phyloP scores from a whole-genome alignment of 2,113 vertebrate genomes.

The Cinclus mexicanus region DNA sequence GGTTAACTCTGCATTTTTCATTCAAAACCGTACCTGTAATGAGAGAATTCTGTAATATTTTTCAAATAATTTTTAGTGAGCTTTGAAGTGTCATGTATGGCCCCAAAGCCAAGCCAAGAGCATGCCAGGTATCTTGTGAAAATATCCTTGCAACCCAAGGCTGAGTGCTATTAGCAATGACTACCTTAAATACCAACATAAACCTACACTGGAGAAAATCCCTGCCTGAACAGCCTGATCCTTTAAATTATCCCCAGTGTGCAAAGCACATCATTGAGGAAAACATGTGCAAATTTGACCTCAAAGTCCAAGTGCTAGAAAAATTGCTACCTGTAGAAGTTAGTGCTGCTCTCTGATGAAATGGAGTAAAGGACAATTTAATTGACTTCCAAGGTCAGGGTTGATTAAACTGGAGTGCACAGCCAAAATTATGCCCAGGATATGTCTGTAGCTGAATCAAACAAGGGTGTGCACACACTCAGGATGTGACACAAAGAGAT shows the following conservation, averaged over 20 bases:
- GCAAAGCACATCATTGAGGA: background rate
- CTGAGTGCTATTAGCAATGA: background rate
- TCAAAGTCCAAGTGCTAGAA: background rate
- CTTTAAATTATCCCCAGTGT: background rate
- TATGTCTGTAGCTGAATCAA: background rate
- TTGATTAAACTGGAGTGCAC: background rate
- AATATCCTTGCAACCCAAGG: background rate
- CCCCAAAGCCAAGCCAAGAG: background rate
- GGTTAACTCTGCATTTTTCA: background rate
- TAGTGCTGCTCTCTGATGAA: background rate
- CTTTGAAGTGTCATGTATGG: background rate
- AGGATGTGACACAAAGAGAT: background rate
- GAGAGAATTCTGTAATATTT: background rate
- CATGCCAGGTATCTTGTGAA: background rate
- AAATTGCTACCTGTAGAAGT: background rate
- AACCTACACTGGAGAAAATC: background rate
- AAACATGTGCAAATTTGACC: background rate
- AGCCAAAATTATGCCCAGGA: background rate
- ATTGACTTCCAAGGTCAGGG: background rate
- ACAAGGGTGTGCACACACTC: background rate
- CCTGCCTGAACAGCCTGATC: background rate
- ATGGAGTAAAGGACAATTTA: background rate
- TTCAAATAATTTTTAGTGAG: background rate
- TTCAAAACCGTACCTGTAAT: background rate
- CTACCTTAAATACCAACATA: background rate